These are phyloP conservation scores for Stegodyphus mimosarum DNA, from an alignment of 1,140 invertebrate species.

Conservation along the genomic window DNA sequence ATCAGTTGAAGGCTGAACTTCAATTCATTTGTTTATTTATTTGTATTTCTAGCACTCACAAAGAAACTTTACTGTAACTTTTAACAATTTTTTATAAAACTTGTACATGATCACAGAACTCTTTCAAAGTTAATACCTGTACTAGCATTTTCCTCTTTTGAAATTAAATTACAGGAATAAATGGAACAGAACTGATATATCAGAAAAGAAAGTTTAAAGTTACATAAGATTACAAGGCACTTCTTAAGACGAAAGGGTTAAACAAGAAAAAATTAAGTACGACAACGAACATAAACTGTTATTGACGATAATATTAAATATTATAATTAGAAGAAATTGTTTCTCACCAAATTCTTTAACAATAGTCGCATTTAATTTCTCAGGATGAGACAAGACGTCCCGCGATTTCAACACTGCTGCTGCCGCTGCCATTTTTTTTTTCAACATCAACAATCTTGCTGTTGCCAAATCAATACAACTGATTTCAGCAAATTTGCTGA, in stretches of 20 bases:
- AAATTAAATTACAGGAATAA: too few relatives aligned
- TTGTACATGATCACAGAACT: too few relatives aligned
- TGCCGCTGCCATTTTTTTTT: constrained; percentile 41
- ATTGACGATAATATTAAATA: not conserved
- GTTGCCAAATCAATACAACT: not conserved
- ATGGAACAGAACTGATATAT: too few relatives aligned
- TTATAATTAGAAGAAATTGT: not conserved
- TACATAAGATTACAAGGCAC: not conserved
- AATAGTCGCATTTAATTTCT: constrained; percentile 23
- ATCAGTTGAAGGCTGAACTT: too few relatives aligned
- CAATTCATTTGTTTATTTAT: too few relatives aligned
- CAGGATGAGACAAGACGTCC: constrained; percentile 30
- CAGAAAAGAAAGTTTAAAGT: not conserved
- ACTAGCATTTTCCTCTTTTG: too few relatives aligned
- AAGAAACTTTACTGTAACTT: too few relatives aligned
- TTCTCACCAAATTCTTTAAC: constrained; percentile 44
- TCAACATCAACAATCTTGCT: constrained; percentile 4
- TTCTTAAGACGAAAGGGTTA: too few relatives aligned
- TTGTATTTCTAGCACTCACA: too few relatives aligned
- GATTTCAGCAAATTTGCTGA: constrained; percentile 24
- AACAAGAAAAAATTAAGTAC: not conserved
- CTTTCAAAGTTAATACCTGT: too few relatives aligned
- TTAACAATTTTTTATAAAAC: too few relatives aligned
- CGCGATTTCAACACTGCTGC: constrained; percentile 30
- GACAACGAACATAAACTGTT: not conserved